Percentiles rank a stretch among this genome's conserved stretches.
phyloP scores from a whole-genome alignment of 2,113 vertebrate species.

The Prunella himalayana region DNA sequence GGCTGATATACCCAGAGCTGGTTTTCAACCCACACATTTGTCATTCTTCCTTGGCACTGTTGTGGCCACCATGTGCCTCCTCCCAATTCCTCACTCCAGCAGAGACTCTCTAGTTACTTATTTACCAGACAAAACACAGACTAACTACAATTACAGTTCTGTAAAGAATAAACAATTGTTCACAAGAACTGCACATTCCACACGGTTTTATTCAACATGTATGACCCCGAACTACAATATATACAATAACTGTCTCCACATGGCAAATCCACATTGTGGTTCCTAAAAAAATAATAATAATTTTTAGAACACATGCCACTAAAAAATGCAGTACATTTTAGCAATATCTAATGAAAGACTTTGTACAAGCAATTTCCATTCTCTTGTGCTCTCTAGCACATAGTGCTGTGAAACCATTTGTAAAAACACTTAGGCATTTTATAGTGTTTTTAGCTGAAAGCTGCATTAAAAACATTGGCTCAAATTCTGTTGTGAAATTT shows the following conservation, averaged over 20 bases:
- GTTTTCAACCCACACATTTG: neutral
- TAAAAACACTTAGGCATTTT: neutral
- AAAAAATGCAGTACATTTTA: slow-evolving; percentile 20
- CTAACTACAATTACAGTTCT: slow-evolving; percentile 24
- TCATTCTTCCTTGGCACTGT: neutral
- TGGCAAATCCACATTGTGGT: slow-evolving; percentile 45
- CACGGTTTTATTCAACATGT: slow-evolving; percentile 47
- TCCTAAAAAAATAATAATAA: slow-evolving; percentile 40
- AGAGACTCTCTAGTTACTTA: slow-evolving; percentile 38
- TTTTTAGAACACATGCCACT: slow-evolving; percentile 47
- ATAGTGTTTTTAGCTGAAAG: slow-evolving; percentile 17
- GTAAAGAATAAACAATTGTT: slow-evolving; percentile 53
- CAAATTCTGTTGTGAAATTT: neutral
- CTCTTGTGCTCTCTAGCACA: neutral
- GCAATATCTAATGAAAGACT: slow-evolving; percentile 27
- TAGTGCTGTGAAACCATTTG: slow-evolving; percentile 34
- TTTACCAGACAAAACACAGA: slow-evolving; percentile 65
- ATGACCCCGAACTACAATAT: slow-evolving; percentile 53
- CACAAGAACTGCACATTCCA: slow-evolving; percentile 42
- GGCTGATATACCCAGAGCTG: neutral
- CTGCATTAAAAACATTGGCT: neutral
- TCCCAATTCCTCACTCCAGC: neutral
- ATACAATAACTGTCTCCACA: slow-evolving; percentile 55
- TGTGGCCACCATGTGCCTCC: neutral
- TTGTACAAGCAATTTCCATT: slow-evolving; percentile 17